phyloP scores from a whole-genome alignment of 2,888 invertebrate genomes.

The Netelia inedita region DNA sequence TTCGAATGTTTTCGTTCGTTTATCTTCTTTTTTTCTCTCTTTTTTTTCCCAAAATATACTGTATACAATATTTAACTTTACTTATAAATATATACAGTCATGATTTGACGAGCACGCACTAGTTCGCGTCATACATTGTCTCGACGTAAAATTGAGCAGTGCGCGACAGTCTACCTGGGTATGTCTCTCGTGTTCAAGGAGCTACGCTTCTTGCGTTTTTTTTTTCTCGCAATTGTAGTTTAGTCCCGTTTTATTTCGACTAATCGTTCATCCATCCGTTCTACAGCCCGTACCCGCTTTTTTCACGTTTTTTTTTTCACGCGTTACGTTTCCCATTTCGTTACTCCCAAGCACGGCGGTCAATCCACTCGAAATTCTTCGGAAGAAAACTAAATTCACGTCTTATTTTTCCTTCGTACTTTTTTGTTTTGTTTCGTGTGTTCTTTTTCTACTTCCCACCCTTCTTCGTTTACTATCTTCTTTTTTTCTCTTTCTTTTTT shows the following conservation, averaged over 20 bases:
- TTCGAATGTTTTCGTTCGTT: conserved; percentile 74
- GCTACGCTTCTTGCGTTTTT: conserved; percentile 72
- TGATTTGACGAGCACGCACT: conserved; percentile 80
- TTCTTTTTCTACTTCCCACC: conserved; percentile 70
- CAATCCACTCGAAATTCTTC: conserved; percentile 74
- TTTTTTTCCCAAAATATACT: conserved; percentile 83
- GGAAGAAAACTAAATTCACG: conserved; percentile 50
- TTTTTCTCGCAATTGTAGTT: conserved; percentile 59
- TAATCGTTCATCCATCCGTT: conserved; percentile 68
- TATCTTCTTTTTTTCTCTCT: conserved; percentile 27
- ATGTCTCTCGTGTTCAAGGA: conserved; percentile 71
- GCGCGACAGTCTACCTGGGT: conserved; percentile 80
- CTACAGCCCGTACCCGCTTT: conserved; percentile 33
- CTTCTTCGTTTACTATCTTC: conserved; percentile 73
- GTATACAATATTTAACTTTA: conserved; percentile 84
- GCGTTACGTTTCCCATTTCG: conserved; percentile 53
- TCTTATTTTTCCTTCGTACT: conserved; percentile 71
- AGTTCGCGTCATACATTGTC: conserved; percentile 74
- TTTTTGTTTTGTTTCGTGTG: conserved; percentile 65
- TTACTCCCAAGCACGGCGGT: conserved; percentile 77
- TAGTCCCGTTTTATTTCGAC: conserved; percentile 58
- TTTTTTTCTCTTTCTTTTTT: not conserved
- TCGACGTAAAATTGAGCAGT: conserved; percentile 83
- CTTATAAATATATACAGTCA: conserved; percentile 84
- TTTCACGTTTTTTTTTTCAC: conserved; percentile 53